Conservation (phyloP, 2,797 vertebrate genomes). For the Pogoniulus pusillus region DNA sequence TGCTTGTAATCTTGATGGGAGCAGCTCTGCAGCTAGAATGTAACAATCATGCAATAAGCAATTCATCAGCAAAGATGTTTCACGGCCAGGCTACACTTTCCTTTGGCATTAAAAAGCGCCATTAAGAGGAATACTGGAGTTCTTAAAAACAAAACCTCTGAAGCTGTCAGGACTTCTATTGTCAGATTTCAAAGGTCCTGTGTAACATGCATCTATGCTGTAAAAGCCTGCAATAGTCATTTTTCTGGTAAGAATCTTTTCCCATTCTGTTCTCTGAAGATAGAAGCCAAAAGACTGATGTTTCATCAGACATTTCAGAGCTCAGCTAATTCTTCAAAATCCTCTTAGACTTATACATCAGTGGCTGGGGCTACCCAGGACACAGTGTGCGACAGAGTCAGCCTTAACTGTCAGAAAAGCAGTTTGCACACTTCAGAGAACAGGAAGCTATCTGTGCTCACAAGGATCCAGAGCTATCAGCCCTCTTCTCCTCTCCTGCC, state of each 20-base stretch:
- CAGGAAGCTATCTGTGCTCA: background rate
- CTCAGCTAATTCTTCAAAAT: background rate
- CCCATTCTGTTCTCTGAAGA: background rate
- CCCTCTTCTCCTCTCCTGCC: background rate
- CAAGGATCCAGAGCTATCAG: background rate
- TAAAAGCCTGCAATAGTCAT: background rate
- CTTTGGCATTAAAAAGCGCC: background rate
- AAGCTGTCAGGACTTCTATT: background rate
- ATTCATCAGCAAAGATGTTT: background rate
- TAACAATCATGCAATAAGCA: background rate
- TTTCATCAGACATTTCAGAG: background rate
- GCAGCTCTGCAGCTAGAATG: background rate
- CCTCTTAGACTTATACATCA: background rate
- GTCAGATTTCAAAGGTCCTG: background rate
- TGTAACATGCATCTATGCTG: background rate
- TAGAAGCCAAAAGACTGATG: background rate
- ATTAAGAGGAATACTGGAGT: background rate
- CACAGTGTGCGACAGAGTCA: fast-evolving
- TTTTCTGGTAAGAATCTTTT: background rate
- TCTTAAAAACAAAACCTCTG: background rate
- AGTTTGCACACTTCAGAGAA: background rate
- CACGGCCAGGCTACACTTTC: background rate
- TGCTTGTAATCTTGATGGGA: background rate
- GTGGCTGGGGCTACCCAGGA: background rate
- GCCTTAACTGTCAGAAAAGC: background rate